Evolutionary conservation across 2,113 vertebrate genomes (phyloP), one percentile per base, ranked within the genome.

Genomic region (Indri indri): DNA sequence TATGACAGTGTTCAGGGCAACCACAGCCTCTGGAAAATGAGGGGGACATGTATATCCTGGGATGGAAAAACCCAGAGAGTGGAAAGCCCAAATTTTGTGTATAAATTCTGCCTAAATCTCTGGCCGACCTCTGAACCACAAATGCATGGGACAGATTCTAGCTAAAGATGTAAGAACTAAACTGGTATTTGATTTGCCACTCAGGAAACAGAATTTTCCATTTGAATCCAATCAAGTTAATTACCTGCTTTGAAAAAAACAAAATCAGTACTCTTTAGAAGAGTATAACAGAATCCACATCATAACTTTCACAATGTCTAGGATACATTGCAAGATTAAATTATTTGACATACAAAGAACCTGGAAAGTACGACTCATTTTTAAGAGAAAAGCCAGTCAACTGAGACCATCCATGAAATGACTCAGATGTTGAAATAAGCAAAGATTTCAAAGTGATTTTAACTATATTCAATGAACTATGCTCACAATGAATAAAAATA

Each of bases 251-350:
- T 76, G 6, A n/a, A 61, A 32, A 47, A 42, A 87, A 23, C 3
- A 59, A 81, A 93, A 85, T 59, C n/a, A 84, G 13, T 84, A 47
- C 18, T 61, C 89, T 86, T 95, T 59, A 77, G 77, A 86, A 22
- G 37, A 94, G 30, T 82, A 37, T 88, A 79, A 85, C 68, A 79
- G 61, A 97, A 93, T 91, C 73, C 47, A 91, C 59, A 88, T 59
- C 1, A 17, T 40, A 68, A 63, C 42, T 66, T 89, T 68, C 22
- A 94, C 17, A 50, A 5, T 50, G 40, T 40, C 8, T 63, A 66
- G 40, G 42, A 32, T 88, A 91, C 32, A 42, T 20, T 70, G 71
- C 57, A 85, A 92, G 95, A 82, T 74, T 83, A 65, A 96, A 82
- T 74, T 83, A 65, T 63, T 88, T 84, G 59, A 59, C 25, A 14